Evolutionary conservation across 2,888 invertebrate genomes (phyloP).

Genomic region (Microplitis manilae): DNA sequence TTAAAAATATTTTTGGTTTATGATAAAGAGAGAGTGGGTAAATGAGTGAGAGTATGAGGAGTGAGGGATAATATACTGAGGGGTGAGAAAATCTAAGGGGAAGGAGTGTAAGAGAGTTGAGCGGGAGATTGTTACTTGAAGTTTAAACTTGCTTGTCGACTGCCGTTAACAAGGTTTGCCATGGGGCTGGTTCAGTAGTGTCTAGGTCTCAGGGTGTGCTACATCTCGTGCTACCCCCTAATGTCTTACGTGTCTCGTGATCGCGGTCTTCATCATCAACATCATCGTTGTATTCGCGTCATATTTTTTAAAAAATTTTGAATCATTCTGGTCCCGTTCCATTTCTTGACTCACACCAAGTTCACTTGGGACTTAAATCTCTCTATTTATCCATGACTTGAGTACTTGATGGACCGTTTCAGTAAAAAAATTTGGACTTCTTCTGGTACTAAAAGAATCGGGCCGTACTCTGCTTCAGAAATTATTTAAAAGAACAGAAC

Average conservation of each 20-base stretch:
- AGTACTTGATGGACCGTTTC: too few relatives aligned
- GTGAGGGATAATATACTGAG: conserved; percentile 49
- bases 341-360: too few relatives aligned
- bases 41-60: conserved; percentile 40
- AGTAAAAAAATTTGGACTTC: too few relatives aligned
- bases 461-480: too few relatives aligned
- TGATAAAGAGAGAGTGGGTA: conserved; percentile 31
- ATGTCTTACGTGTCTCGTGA: conserved; percentile 6
- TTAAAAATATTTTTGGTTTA: conserved; percentile 45
- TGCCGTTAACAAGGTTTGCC: conserved; percentile 71
- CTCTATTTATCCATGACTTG: too few relatives aligned
- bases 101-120: conserved; percentile 49
- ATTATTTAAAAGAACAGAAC: too few relatives aligned
- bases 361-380: too few relatives aligned
- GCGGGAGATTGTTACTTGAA: conserved; percentile 71
- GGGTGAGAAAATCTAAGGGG: conserved; percentile 44
- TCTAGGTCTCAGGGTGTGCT: conserved; percentile 69
- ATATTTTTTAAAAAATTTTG: neutral
- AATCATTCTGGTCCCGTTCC: too few relatives aligned
- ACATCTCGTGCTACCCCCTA: conserved; percentile 61
- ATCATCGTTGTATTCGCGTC: conserved; percentile 19
- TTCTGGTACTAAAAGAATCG: too few relatives aligned
- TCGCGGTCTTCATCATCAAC: conserved; percentile 33
- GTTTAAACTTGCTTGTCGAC: conserved; percentile 72
- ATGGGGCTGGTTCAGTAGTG: conserved; percentile 71